phyloP scores from a whole-genome alignment of 2,888 invertebrate genomes.

The Eulithis testata region DNA sequence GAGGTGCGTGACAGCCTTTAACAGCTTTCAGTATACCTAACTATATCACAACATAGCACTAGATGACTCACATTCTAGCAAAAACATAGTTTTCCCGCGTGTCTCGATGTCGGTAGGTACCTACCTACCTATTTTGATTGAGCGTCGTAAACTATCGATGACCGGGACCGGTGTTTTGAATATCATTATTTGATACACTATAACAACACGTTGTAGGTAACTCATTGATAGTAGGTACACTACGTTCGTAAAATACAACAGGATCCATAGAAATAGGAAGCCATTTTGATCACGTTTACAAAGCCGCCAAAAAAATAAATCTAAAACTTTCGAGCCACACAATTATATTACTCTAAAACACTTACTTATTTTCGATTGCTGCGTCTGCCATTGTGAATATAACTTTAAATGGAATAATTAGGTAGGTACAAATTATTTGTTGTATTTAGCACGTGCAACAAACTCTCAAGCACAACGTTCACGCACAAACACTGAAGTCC shows the following conservation, averaged over 20 bases:
- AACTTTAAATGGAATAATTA: conserved; percentile 53
- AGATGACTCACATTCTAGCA: background rate
- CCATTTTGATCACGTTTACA: conserved; percentile 84
- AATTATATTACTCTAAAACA: conserved; percentile 48
- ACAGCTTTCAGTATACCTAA: background rate
- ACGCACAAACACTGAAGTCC: conserved; percentile 79
- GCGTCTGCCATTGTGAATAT: conserved; percentile 87
- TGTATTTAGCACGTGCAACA: conserved; percentile 72
- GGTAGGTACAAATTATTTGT: conserved; percentile 44
- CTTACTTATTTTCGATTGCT: conserved; percentile 88
- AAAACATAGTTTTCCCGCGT: conserved; percentile 70
- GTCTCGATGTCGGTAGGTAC: conserved; percentile 53
- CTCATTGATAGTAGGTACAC: background rate
- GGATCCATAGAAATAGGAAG: conserved; percentile 64
- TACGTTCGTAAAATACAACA: background rate
- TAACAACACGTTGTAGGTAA: background rate
- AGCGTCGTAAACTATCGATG: conserved; percentile 49
- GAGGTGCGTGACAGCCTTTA: background rate
- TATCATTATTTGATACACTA: background rate
- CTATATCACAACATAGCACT: background rate
- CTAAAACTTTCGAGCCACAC: conserved; percentile 43
- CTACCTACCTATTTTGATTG: conserved; percentile 40
- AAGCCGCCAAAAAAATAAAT: conserved; percentile 75
- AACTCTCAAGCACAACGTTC: conserved; percentile 74
- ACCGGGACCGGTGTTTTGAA: conserved; percentile 32